phyloP scores from a whole-genome alignment of 2,888 invertebrate species.

The Drosophila rubida region DNA sequence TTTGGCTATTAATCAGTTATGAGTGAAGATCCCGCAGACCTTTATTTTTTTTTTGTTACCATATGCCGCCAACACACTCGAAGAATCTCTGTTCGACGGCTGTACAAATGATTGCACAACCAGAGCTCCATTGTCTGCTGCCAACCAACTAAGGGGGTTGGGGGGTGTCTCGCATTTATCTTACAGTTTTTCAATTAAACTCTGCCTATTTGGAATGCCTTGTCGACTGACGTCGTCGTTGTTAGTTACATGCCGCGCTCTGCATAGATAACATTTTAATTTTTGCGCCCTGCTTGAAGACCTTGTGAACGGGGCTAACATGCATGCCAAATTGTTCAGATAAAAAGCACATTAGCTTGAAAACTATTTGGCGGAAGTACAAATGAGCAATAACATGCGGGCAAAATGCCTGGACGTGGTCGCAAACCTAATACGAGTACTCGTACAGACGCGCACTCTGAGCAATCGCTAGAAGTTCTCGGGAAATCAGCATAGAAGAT shows the following conservation, averaged over 20 bases:
- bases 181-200: conserved; percentile 66
- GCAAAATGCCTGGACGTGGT: conserved; percentile 19
- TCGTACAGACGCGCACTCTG: background rate
- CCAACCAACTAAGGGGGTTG: background rate
- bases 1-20: conserved; percentile 70
- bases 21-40: conserved; percentile 20
- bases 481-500: conserved; percentile 27
- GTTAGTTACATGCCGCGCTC: conserved; percentile 35
- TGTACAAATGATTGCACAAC: conserved; percentile 47
- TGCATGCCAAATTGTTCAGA: conserved; percentile 65
- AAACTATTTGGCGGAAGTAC: conserved; percentile 58
- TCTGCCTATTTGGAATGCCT: conserved; percentile 50
- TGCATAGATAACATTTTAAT: conserved; percentile 68
- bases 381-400: conserved; percentile 35
- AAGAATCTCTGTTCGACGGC: conserved; percentile 43
- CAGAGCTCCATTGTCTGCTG: conserved; percentile 3
- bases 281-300: conserved; percentile 36
- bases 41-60: conserved; percentile 35
- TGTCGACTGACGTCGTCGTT: conserved; percentile 9
- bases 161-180: conserved; percentile 48
- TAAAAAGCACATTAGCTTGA: conserved; percentile 62
- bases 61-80: conserved; percentile 49
- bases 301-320: conserved; percentile 47
- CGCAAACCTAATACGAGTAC: conserved; percentile 11
- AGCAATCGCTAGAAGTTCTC: conserved; percentile 16